Percentiles rank a stretch among this genome's conserved stretches.
phyloP scores from a whole-genome alignment of 35 echinoderm and acorn worm species.

The Hemicentrotus pulcherrimus region DNA sequence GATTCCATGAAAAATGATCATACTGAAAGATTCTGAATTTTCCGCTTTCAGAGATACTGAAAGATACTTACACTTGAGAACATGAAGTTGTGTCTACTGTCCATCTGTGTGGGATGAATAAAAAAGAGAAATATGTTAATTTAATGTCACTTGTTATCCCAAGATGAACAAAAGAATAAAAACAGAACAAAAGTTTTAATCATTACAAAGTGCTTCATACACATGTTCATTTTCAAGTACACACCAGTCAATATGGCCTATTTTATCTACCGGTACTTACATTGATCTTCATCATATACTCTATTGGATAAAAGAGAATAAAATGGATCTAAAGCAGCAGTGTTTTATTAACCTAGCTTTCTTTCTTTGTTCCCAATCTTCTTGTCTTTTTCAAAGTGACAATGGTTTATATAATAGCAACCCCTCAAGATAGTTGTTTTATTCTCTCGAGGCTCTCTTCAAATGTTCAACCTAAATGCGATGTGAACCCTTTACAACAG shows the following conservation, averaged over 20 bases:
- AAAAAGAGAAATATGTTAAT: conserved; percentile 6
- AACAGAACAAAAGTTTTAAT: too few species aligned
- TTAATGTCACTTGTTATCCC: neutral
- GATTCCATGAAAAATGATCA: too few species aligned
- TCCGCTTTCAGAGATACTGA: neutral
- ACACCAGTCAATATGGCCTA: neutral
- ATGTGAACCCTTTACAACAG: too few species aligned
- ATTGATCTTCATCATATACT: neutral
- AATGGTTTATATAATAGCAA: too few species aligned
- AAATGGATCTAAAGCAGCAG: neutral
- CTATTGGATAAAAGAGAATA: neutral
- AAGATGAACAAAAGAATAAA: neutral
- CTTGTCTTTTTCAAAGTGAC: too few species aligned
- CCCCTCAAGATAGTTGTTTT: neutral
- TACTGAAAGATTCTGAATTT: neutral
- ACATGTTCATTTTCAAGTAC: neutral
- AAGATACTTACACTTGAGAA: conserved; percentile 84
- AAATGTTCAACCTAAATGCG: too few species aligned
- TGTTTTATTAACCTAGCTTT: too few species aligned
- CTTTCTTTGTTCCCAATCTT: neutral
- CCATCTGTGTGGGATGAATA: conserved; percentile 73
- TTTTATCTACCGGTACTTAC: neutral
- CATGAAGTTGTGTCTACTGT: conserved; percentile 81
- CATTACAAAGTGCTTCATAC: neutral
- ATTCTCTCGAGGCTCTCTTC: too few species aligned